Conservation (phyloP, 2,113 vertebrate species). For the Barbus barbus region DNA sequence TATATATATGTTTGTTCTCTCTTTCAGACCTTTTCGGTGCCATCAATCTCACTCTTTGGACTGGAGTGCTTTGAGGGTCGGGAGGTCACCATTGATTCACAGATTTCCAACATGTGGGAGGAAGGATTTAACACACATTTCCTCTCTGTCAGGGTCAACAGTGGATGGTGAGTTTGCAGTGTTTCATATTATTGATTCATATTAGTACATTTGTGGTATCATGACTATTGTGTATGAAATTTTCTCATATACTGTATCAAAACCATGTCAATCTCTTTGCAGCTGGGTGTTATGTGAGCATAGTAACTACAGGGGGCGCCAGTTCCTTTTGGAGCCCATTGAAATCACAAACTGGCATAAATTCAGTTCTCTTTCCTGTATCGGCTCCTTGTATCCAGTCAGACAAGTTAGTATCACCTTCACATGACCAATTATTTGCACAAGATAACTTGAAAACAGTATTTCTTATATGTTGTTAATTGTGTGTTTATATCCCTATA, state of each 20-base stretch:
- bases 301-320: slow-evolving; percentile 90
- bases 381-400: slow-evolving; percentile 90
- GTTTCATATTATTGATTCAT: not conserved
- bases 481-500: slow-evolving; percentile 57
- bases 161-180: slow-evolving; percentile 80
- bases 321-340: slow-evolving; percentile 84
- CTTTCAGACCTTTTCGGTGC: slow-evolving; percentile 83
- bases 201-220: not conserved
- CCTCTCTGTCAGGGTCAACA: slow-evolving; percentile 86
- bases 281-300: slow-evolving; percentile 97
- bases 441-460: not conserved
- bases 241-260: not conserved
- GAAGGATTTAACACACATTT: slow-evolving; percentile 91
- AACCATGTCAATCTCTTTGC: not conserved
- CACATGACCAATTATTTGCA: not conserved
- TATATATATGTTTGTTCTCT: not conserved
- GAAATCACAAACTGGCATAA: slow-evolving; percentile 95
- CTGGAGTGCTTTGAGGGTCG: slow-evolving; percentile 91
- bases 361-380: slow-evolving; percentile 83
- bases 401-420: slow-evolving; percentile 76
- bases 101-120: slow-evolving; percentile 80
- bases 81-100: slow-evolving; percentile 80
- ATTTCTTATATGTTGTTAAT: not conserved
- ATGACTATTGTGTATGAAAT: not conserved
- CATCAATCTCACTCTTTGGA: slow-evolving; percentile 87